Conservation (phyloP, 2,113 vertebrate species). For the human region GRCh38 chr22:29966001-29966500, state of each 20-base stretch:
- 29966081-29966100: not conserved
- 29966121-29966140: not conserved
- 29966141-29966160: not conserved
- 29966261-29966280: not conserved
- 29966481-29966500: not conserved
- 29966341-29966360: not conserved
- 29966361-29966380: not conserved
- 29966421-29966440: not conserved
- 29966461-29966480: not conserved
- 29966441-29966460: not conserved
- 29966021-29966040: not conserved
- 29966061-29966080: not conserved
- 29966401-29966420: not conserved
- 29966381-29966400: not conserved
- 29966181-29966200: not conserved
- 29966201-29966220: not conserved
- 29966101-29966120: not conserved
- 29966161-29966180: not conserved
- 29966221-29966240: not conserved
- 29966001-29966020: not conserved
- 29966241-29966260: not conserved
- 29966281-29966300: not conserved
- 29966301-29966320: not conserved
- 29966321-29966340: not conserved
- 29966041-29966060: not conserved